phyloP scores from a whole-genome alignment of 2,888 invertebrate genomes.

The Erebia epiphron region DNA sequence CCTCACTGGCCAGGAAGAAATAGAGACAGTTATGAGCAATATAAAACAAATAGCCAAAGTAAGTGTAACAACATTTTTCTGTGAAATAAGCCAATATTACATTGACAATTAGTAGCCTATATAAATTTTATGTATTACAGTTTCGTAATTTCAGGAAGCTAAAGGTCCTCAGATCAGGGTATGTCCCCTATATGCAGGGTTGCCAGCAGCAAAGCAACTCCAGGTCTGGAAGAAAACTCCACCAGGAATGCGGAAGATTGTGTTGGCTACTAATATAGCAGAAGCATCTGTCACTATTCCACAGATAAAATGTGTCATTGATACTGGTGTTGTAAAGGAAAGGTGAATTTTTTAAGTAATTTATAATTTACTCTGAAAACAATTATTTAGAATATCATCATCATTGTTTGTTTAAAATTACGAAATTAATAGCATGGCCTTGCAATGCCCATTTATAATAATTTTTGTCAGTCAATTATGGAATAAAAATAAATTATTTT shows the following conservation, averaged over 20 bases:
- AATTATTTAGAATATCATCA: too few relatives aligned
- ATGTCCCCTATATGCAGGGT: conserved; percentile 95
- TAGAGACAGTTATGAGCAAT: conserved; percentile 91
- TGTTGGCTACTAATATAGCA: conserved; percentile 98
- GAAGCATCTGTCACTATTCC: conserved; percentile 98
- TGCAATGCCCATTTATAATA: too few relatives aligned
- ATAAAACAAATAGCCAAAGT: conserved; percentile 88
- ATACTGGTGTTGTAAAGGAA: conserved; percentile 95
- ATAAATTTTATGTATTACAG: conserved; percentile 45
- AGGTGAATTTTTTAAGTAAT: conserved; percentile 64
- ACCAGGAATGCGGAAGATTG: conserved; percentile 91
- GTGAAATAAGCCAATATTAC: background rate
- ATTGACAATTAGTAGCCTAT: background rate
- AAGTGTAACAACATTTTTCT: conserved; percentile 42
- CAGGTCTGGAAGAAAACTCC: conserved; percentile 91
- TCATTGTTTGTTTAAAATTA: too few relatives aligned
- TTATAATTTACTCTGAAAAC: too few relatives aligned
- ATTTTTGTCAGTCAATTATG: too few relatives aligned
- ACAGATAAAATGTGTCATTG: conserved; percentile 95
- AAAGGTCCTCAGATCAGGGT: conserved; percentile 88
- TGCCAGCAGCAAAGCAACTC: conserved; percentile 93
- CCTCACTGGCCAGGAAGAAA: conserved; percentile 98
- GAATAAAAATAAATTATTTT: too few relatives aligned
- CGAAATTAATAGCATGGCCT: too few relatives aligned
- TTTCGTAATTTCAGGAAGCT: conserved; percentile 70